phyloP scores from a whole-genome alignment of 2,113 vertebrate species.

The Heliornis fulica region DNA sequence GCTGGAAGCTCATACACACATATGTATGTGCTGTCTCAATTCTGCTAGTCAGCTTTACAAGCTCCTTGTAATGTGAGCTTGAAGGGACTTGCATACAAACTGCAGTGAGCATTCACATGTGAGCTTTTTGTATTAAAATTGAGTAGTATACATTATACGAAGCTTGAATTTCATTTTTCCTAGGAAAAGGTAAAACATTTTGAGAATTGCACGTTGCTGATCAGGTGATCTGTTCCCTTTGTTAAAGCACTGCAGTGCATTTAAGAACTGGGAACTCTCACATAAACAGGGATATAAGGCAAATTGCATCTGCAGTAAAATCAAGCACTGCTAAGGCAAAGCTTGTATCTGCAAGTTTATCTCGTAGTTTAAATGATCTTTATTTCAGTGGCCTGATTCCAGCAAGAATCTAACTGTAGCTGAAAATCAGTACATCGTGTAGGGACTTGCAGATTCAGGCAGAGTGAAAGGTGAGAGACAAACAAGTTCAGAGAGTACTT shows the following conservation, averaged over 20 bases:
- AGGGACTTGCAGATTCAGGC: neutral
- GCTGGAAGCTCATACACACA: neutral
- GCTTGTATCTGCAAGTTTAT: neutral
- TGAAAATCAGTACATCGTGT: neutral
- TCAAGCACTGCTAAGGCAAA: neutral
- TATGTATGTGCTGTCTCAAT: accelerated
- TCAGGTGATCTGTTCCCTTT: neutral
- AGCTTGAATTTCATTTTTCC: neutral
- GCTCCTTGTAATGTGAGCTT: neutral
- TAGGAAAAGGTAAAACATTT: neutral
- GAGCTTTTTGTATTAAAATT: neutral
- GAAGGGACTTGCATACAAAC: neutral
- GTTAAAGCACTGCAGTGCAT: neutral
- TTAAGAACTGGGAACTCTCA: neutral
- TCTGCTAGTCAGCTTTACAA: neutral
- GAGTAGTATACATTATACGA: neutral
- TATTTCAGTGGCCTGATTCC: neutral
- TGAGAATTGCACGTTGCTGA: neutral
- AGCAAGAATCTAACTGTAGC: neutral
- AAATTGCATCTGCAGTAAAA: neutral
- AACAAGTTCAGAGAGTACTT: neutral
- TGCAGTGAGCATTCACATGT: neutral
- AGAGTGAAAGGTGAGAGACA: neutral
- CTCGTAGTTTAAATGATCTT: neutral
- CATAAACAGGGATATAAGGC: accelerated